These are phyloP conservation scores for Hedychridium roseum DNA, from an alignment of 2,888 invertebrate species.

Conservation along the genomic window DNA sequence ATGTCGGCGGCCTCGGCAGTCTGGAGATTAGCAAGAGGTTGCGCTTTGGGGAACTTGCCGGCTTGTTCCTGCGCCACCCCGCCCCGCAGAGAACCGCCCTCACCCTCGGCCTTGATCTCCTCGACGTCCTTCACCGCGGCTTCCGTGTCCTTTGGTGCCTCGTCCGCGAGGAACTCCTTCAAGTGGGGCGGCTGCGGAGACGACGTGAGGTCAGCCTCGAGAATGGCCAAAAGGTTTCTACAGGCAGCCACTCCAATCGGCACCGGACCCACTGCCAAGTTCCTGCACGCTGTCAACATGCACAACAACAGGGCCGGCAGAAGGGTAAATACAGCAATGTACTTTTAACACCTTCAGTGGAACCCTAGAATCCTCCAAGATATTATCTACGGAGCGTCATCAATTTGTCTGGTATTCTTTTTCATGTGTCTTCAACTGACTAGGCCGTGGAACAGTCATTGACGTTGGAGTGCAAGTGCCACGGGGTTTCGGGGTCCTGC, in stretches of 20 bases:
- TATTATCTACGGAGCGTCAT: too few relatives aligned
- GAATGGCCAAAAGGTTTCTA: conserved; percentile 77
- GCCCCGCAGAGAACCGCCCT: conserved; percentile 70
- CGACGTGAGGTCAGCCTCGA: conserved; percentile 77
- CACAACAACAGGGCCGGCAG: conserved; percentile 82
- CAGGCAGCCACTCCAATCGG: conserved; percentile 67
- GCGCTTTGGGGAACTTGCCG: conserved; percentile 76
- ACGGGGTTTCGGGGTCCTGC: conserved; percentile 85
- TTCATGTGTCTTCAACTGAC: conserved; percentile 18
- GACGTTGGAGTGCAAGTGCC: conserved; percentile 79
- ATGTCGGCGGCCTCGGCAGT: conserved; percentile 82
- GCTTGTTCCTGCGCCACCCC: conserved; percentile 82
- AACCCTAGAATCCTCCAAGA: too few relatives aligned
- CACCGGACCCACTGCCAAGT: conserved; percentile 52
- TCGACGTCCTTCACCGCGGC: conserved; percentile 50
- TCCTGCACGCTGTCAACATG: conserved; percentile 76
- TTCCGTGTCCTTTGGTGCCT: conserved; percentile 49
- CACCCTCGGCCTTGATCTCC: conserved; percentile 60
- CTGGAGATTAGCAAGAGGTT: conserved; percentile 80
- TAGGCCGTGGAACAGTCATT: conserved; percentile 74
- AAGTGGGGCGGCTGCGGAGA: conserved; percentile 91
- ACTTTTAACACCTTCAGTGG: too few relatives aligned
- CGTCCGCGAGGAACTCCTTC: conserved; percentile 69
- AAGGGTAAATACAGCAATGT: conserved; percentile 73
- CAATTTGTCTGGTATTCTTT: background rate